A percentile compares a stretch with the other conserved stretches of the same genome.
Conservation (phyloP, 92 coral and sea anemone species). For the Scolanthus callimorphus region DNA sequence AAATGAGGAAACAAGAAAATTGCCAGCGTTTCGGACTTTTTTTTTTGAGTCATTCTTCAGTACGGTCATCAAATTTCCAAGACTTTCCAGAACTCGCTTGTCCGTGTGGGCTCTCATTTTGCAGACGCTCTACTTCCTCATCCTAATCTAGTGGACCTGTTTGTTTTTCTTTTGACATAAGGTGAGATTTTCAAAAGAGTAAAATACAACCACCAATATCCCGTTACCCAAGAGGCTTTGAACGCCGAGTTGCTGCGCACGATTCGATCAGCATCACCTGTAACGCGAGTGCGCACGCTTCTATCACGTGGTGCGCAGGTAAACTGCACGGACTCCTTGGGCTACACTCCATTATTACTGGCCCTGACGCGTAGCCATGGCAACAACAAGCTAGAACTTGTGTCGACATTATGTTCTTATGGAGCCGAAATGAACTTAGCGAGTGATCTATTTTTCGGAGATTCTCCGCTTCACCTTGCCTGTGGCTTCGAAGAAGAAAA, state of each 20-base stretch:
- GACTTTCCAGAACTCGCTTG: too few species aligned
- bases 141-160: too few species aligned
- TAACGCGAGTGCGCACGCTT: slow-evolving; percentile 17
- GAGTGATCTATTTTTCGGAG: slow-evolving; percentile 57
- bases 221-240: slow-evolving; percentile 19
- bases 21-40: too few species aligned
- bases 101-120: too few species aligned
- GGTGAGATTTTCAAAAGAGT: slow-evolving; percentile 35
- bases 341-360: slow-evolving; percentile 55
- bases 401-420: slow-evolving; percentile 53
- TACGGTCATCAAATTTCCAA: too few species aligned
- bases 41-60: too few species aligned
- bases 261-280: slow-evolving; percentile 39
- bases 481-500: slow-evolving; percentile 21
- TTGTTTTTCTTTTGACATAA: too few species aligned
- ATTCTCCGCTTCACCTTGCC: slow-evolving; percentile 85
- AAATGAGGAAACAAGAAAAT: too few species aligned
- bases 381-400: slow-evolving; percentile 17
- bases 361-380: slow-evolving; percentile 34
- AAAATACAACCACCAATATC: slow-evolving; percentile 20
- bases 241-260: slow-evolving; percentile 45
- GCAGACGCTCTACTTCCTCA: too few species aligned
- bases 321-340: slow-evolving; percentile 56
- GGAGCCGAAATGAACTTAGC: slow-evolving; percentile 86
- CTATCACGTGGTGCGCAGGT: slow-evolving; percentile 69